These are phyloP conservation scores for Trichonephila clavipes DNA, from an alignment of 1,140 invertebrate genomes.

Conservation along the genomic window DNA sequence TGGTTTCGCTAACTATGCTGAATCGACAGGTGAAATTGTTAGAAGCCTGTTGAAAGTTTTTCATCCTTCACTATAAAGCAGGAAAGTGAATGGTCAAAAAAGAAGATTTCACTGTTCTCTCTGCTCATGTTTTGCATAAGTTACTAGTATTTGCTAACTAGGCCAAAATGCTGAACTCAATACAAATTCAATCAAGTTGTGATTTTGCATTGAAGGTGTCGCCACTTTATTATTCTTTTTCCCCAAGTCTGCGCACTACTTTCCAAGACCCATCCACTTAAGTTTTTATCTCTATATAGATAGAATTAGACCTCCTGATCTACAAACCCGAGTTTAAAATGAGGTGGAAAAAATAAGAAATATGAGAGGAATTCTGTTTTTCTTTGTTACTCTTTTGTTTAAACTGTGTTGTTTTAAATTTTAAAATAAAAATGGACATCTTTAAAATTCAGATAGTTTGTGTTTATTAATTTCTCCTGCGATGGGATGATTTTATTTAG, in stretches of 20 bases:
- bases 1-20: no score
- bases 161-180: conserved; percentile 31
- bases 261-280: not conserved
- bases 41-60: no score
- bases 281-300: conserved; percentile 5
- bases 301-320: conserved; percentile 52
- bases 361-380: not conserved
- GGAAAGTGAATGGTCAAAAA: not conserved
- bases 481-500: no score
- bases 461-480: no score
- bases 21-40: no score
- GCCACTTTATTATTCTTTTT: conserved; percentile 36
- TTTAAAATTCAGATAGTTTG: no score
- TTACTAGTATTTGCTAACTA: not conserved
- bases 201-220: not conserved
- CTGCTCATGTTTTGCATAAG: not conserved
- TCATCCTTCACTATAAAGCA: no score
- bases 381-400: not conserved
- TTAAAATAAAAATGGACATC: not conserved
- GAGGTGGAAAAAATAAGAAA: conserved; percentile 27
- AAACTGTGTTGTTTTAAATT: not conserved
- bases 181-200: not conserved
- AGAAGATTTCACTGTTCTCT: not conserved
- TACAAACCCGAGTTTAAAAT: conserved; percentile 31
- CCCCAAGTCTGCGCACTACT: conserved; percentile 34